Evolutionary conservation across 2,888 invertebrate genomes (phyloP).

Genomic region (Pyrrhia umbra): DNA sequence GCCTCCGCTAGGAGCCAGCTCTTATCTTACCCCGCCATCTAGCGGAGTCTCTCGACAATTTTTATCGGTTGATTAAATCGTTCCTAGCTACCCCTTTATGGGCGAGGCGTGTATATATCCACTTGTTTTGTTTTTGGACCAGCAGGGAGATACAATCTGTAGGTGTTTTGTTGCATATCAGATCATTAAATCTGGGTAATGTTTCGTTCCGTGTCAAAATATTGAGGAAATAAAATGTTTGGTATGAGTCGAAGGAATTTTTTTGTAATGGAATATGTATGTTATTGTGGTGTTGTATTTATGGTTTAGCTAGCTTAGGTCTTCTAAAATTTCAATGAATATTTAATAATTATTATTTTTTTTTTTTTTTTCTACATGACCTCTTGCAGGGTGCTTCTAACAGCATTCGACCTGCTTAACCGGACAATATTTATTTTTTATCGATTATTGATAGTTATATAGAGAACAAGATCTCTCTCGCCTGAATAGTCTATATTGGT

Average conservation of each 20-base stretch:
- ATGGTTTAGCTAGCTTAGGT: not conserved
- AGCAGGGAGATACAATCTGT: slow-evolving; percentile 73
- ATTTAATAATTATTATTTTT: not conserved
- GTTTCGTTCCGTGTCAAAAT: slow-evolving; percentile 45
- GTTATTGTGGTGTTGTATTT: not conserved
- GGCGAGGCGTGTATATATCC: slow-evolving; percentile 73
- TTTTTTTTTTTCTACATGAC: no score
- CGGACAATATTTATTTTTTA: no score
- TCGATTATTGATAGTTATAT: no score
- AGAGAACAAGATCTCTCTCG: no score
- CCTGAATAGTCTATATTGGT: no score
- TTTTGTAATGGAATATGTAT: slow-evolving; percentile 8
- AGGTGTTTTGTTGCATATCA: slow-evolving; percentile 69
- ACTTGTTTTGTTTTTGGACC: slow-evolving; percentile 78
- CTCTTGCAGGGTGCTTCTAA: no score
- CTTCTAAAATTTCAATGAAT: not conserved
- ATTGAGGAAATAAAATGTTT: slow-evolving; percentile 32
- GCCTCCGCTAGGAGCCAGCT: slow-evolving; percentile 61
- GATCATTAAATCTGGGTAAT: slow-evolving; percentile 59
- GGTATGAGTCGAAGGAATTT: slow-evolving; percentile 12
- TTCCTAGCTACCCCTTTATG: slow-evolving; percentile 85
- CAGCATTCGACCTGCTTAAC: no score
- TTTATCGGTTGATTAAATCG: slow-evolving; percentile 88
- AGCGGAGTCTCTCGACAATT: slow-evolving; percentile 77
- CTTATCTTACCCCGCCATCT: slow-evolving; percentile 81